Evolutionary conservation across 2,113 vertebrate genomes (phyloP), one percentile per base, ranked within the genome.

Genomic region (Pantherophis guttatus): DNA sequence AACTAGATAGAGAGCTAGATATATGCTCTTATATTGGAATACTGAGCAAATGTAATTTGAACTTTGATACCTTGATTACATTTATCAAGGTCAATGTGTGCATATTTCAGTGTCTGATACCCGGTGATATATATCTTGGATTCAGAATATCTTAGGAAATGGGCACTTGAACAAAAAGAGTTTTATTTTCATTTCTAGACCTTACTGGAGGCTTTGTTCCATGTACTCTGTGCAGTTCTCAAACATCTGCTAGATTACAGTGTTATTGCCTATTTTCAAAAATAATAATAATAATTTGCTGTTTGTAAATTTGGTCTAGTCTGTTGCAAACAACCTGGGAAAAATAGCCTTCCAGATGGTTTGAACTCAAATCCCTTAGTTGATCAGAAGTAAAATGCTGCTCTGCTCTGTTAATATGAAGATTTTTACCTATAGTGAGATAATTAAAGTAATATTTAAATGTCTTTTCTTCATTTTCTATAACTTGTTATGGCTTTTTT

Each of bases 11-110:
- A 59, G 12, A 70, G 11, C 62, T n/a, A 70, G 62, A 70, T n/a
- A n/a, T 13, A 70, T n/a, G 5, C 5, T 70, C 62, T n/a, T 65
- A n/a, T n/a, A 65, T 65, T 70, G 11, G 29, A 70, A 70, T 70
- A 70, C 62, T n/a, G 29, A 29, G 55, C 3, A 15, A 87, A 87
- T 0, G 0, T 8, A 55, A 90, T 44, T 55, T 0, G 44, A 85
- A 8, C 26, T 8, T 91, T 88, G 48, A 12, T 44, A 52, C 0
- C 0, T 11, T 81, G 44, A 0, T 0, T 86, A 11, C 0, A 0
- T 23, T 53, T 54, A 90, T 3, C 6, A 0, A 33, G 0, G 48
- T 53, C 26, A 8, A 24, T 29, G 1, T 92, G 33, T 55, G 44
- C 0, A 0, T 75, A 9, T 87, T 87, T 57, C n/a, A 55, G 81